A percentile compares a stretch with the other conserved stretches of the same genome.
Conservation (phyloP, 1,140 invertebrate species). For the Hycleus phaleratus region DNA sequence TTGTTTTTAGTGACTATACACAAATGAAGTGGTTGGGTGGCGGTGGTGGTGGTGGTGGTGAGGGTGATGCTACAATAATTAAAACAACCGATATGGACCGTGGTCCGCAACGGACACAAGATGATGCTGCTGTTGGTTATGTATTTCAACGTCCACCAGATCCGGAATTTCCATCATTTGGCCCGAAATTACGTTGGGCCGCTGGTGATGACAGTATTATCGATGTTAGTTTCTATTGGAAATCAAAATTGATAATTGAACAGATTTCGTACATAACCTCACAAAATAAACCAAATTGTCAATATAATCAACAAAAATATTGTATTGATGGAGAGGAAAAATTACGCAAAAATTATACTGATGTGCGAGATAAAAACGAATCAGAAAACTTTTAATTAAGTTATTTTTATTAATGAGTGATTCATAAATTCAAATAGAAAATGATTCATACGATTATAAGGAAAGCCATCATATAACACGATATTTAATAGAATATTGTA, state of each 20-base stretch:
- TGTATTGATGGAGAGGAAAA: neutral
- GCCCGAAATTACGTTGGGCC: conserved; percentile 67
- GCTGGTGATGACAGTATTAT: conserved; percentile 69
- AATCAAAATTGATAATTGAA: too few relatives aligned
- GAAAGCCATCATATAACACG: too few relatives aligned
- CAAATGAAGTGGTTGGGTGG: conserved; percentile 43
- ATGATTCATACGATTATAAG: too few relatives aligned
- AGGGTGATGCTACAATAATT: conserved; percentile 32
- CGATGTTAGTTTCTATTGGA: conserved; percentile 49
- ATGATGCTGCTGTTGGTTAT: conserved; percentile 81
- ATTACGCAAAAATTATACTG: neutral
- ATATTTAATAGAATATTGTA: too few relatives aligned
- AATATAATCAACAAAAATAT: neutral
- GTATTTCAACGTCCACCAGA: conserved; percentile 77
- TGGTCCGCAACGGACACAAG: conserved; percentile 42
- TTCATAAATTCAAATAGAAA: too few relatives aligned
- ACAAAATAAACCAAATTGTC: too few relatives aligned
- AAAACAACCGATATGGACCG: conserved; percentile 38
- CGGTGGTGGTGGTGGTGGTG: conserved; percentile 36
- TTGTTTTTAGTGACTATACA: conserved; percentile 29
- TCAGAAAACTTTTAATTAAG: too few relatives aligned
- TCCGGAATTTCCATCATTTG: conserved; percentile 60
- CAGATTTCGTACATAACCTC: too few relatives aligned
- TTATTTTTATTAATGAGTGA: too few relatives aligned
- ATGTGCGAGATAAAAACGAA: too few relatives aligned